Percentiles rank a stretch among this genome's conserved stretches.
These are phyloP conservation scores for Lerista edwardsae DNA, from an alignment of 2,797 vertebrate species.

Conservation along the genomic window DNA sequence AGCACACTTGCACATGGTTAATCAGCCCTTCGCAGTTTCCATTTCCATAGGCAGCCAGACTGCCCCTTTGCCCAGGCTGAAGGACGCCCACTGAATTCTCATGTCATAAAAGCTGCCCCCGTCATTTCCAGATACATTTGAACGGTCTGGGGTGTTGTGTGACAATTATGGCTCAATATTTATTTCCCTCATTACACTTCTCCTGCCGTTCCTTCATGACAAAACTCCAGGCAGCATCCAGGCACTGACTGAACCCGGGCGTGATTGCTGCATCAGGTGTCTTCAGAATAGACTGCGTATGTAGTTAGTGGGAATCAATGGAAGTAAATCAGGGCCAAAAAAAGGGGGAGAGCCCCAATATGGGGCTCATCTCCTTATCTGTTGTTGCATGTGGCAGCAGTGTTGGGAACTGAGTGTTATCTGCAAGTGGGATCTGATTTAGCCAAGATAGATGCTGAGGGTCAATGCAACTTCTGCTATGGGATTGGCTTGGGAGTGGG, in stretches of 20 bases:
- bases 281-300: no score
- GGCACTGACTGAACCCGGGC: no score
- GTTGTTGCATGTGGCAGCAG: not conserved
- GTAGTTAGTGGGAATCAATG: no score
- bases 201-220: no score
- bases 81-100: not conserved
- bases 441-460: not conserved
- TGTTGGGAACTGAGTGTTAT: not conserved
- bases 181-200: no score
- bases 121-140: not conserved
- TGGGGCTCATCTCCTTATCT: not conserved
- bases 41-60: not conserved
- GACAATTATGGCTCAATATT: not conserved
- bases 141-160: not conserved
- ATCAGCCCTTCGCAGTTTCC: not conserved
- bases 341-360: not conserved
- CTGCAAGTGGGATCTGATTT: not conserved
- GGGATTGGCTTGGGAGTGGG: not conserved
- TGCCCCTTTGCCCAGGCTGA: not conserved
- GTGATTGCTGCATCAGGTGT: no score
- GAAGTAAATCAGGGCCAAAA: no score
- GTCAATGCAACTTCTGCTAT: not conserved
- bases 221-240: no score
- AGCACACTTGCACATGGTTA: not conserved
- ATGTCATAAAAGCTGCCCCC: no score